Percentiles rank a stretch among this genome's conserved stretches.
These are phyloP conservation scores for Auanema freiburgensis DNA, from an alignment of 2,888 invertebrate genomes.

Conservation along the genomic window DNA sequence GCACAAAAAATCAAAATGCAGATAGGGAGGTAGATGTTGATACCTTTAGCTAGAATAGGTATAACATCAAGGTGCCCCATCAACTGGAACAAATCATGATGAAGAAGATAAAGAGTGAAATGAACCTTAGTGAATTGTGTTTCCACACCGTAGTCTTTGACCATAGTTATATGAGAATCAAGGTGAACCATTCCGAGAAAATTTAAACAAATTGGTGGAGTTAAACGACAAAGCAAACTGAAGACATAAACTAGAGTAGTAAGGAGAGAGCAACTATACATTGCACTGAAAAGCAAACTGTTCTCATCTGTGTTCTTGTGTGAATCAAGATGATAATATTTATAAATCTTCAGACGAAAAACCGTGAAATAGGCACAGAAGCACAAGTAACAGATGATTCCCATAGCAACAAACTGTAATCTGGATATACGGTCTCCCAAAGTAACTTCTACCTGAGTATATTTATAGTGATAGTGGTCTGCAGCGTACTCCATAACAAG, in stretches of 20 bases:
- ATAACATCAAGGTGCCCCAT: constrained; percentile 99
- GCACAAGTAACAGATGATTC: constrained; percentile 89
- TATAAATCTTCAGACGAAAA: constrained; percentile 89
- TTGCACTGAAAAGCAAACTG: constrained; percentile 95
- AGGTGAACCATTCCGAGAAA: constrained; percentile 95
- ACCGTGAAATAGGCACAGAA: constrained; percentile 98
- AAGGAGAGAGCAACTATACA: constrained; percentile 69
- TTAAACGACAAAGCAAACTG: constrained; percentile 77
- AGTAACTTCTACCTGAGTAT: constrained; percentile 84
- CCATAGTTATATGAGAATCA: constrained; percentile 75
- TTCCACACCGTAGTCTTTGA: constrained; percentile 68
- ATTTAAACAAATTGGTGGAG: constrained; percentile 96
- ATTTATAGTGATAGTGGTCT: constrained; percentile 83
- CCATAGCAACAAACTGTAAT: constrained; percentile 81
- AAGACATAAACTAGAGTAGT: constrained; percentile 18
- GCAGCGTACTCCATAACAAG: constrained; percentile 83
- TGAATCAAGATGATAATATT: constrained; percentile 93
- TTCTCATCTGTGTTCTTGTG: constrained; percentile 98
- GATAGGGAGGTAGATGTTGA: constrained; percentile 99
- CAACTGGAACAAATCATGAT: constrained; percentile 69
- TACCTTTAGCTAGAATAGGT: constrained; percentile 91
- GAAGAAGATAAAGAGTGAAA: constrained; percentile 6
- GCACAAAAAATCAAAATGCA: constrained; percentile 87
- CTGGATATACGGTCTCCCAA: too few species aligned
- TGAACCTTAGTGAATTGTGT: constrained; percentile 86